Conservation (phyloP, 2,888 invertebrate species). For the Morpho deidamia region DNA sequence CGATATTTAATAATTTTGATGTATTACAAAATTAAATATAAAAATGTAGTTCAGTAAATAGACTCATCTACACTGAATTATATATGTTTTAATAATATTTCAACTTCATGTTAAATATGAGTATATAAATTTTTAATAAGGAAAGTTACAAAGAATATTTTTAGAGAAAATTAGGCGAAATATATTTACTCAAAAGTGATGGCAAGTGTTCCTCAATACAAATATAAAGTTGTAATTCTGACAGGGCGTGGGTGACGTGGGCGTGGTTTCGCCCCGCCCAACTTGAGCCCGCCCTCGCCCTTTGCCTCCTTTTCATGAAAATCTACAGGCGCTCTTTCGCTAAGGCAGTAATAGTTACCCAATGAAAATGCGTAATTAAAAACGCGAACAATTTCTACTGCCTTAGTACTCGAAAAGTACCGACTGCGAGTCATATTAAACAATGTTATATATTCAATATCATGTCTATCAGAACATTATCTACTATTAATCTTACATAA, state of each 20-base stretch:
- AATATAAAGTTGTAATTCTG: conserved; percentile 56
- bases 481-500: too few relatives aligned
- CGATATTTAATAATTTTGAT: too few relatives aligned
- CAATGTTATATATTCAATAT: too few relatives aligned
- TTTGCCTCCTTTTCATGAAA: conserved; percentile 66
- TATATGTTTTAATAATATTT: too few relatives aligned
- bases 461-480: too few relatives aligned
- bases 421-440: background rate
- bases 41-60: too few relatives aligned
- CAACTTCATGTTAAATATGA: too few relatives aligned
- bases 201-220: conserved; percentile 38
- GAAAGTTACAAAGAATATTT: background rate
- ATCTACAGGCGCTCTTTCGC: conserved; percentile 51
- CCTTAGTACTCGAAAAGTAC: background rate
- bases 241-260: conserved; percentile 65
- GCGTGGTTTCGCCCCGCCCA: conserved; percentile 73
- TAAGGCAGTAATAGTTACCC: conserved; percentile 31
- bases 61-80: too few relatives aligned
- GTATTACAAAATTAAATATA: too few relatives aligned
- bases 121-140: too few relatives aligned
- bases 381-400: conserved; percentile 11
- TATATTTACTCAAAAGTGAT: conserved; percentile 15
- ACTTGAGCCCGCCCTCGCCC: conserved; percentile 68
- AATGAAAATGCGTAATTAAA: conserved; percentile 25
- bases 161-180: background rate